phyloP scores from a whole-genome alignment of 2,888 invertebrate genomes.

The Gnatocerus cornutus region DNA sequence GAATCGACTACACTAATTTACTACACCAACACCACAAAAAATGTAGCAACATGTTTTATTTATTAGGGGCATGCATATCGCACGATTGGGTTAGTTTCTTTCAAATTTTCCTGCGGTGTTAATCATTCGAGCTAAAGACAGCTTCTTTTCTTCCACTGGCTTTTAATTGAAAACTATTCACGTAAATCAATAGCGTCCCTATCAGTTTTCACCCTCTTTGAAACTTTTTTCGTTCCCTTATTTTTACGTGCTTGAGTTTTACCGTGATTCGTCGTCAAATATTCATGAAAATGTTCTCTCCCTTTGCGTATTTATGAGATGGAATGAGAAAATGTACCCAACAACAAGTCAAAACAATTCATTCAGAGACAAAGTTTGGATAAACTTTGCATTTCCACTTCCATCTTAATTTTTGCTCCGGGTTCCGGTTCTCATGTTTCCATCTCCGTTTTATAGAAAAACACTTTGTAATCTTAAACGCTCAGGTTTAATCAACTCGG shows the following conservation, averaged over 20 bases:
- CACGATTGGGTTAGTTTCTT: slow-evolving; percentile 40
- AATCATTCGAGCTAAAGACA: slow-evolving; percentile 1
- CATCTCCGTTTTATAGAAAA: too few relatives aligned
- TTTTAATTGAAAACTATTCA: slow-evolving; percentile 41
- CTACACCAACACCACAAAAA: slow-evolving; percentile 57
- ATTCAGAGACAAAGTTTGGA: slow-evolving; percentile 22
- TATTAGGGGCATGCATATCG: slow-evolving; percentile 51
- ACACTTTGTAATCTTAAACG: not conserved
- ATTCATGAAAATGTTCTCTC: slow-evolving; percentile 51
- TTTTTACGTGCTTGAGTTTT: slow-evolving; percentile 35
- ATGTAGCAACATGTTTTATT: slow-evolving; percentile 50
- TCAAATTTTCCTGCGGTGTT: not conserved
- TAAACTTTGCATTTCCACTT: slow-evolving; percentile 22
- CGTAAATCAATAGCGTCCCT: slow-evolving; percentile 47
- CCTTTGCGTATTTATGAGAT: slow-evolving; percentile 47
- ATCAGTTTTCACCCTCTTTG: slow-evolving; percentile 49
- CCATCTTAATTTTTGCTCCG: not conserved
- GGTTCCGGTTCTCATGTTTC: too few relatives aligned
- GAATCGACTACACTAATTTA: slow-evolving; percentile 66
- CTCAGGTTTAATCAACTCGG: not conserved
- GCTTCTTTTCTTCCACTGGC: slow-evolving; percentile 1
- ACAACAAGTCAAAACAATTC: slow-evolving; percentile 41
- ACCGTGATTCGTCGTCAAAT: slow-evolving; percentile 51
- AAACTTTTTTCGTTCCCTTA: slow-evolving; percentile 39
- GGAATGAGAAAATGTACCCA: slow-evolving; percentile 36